Percentiles rank a stretch among this genome's conserved stretches.
phyloP scores from a whole-genome alignment of 2,888 invertebrate species.

The Mycalesis mineus region DNA sequence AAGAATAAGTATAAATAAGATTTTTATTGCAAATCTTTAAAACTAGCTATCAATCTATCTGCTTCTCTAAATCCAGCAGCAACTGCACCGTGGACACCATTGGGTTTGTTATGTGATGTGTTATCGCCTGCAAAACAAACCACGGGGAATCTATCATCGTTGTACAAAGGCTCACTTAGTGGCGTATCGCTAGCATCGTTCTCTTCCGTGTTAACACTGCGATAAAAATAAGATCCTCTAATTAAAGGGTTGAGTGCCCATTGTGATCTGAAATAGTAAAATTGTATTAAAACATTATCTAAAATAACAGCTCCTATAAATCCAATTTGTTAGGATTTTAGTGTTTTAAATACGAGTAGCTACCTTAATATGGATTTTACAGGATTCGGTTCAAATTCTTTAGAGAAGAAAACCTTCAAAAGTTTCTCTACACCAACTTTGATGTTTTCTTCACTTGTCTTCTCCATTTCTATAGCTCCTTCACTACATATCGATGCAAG shows the following conservation, averaged over 20 bases:
- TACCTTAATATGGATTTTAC: no score
- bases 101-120: slow-evolving; percentile 81
- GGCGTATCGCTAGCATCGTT: slow-evolving; percentile 69
- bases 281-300: no score
- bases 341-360: no score
- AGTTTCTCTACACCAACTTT: no score
- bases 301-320: no score
- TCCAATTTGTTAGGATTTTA: no score
- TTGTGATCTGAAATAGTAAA: slow-evolving; percentile 68
- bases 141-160: slow-evolving; percentile 58
- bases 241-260: slow-evolving; percentile 81
- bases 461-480: no score
- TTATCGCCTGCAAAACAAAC: slow-evolving; percentile 84
- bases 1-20: no score
- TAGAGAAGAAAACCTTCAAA: no score
- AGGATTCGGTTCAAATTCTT: no score
- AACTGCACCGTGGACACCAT: slow-evolving; percentile 85
- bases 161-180: slow-evolving; percentile 76
- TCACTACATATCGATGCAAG: no score
- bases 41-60: slow-evolving; percentile 51
- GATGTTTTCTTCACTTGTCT: no score
- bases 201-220: slow-evolving; percentile 76
- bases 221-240: slow-evolving; percentile 82
- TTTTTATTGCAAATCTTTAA: neutral
- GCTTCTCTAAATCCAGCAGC: slow-evolving; percentile 86